Evolutionary conservation across 2,888 invertebrate genomes (phyloP).

Genomic region (Eilema sororculum): DNA sequence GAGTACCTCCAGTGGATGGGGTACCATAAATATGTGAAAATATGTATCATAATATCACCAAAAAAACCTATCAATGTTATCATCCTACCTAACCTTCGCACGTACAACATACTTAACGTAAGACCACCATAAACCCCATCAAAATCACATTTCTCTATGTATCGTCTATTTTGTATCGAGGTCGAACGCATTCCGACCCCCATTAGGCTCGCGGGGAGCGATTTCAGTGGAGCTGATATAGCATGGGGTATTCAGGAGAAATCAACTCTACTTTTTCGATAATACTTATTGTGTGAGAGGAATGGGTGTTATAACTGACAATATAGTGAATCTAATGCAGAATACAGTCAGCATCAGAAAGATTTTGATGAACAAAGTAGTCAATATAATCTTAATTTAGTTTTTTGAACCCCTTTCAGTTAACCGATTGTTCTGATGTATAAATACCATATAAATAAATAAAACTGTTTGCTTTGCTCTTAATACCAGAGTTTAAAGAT

Average conservation of each 20-base stretch:
- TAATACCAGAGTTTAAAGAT: no score
- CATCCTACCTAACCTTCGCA: conserved; percentile 14
- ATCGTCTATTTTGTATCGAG: conserved; percentile 48
- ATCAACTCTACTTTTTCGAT: conserved; percentile 23
- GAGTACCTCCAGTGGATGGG: no score
- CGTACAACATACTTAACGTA: conserved; percentile 36
- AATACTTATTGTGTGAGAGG: conserved; percentile 25
- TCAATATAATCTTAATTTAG: no score
- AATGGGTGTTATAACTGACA: not conserved
- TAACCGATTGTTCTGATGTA: no score
- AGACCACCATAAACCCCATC: conserved; percentile 44
- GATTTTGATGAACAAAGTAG: no score
- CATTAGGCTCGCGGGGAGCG: conserved; percentile 36
- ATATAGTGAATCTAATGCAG: not conserved
- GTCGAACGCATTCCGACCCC: conserved; percentile 50
- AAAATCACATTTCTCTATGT: conserved; percentile 48
- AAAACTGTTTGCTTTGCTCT: no score
- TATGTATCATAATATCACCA: not conserved
- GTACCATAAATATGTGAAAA: no score
- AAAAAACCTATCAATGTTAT: not conserved
- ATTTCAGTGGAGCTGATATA: conserved; percentile 37
- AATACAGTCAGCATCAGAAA: no score
- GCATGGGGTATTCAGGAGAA: conserved; percentile 26
- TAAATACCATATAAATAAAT: no score
- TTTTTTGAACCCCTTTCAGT: no score